Percentiles rank a stretch among this genome's conserved stretches.
Conservation (phyloP, 2,888 invertebrate genomes). For the Tromatobia lineatoria region DNA sequence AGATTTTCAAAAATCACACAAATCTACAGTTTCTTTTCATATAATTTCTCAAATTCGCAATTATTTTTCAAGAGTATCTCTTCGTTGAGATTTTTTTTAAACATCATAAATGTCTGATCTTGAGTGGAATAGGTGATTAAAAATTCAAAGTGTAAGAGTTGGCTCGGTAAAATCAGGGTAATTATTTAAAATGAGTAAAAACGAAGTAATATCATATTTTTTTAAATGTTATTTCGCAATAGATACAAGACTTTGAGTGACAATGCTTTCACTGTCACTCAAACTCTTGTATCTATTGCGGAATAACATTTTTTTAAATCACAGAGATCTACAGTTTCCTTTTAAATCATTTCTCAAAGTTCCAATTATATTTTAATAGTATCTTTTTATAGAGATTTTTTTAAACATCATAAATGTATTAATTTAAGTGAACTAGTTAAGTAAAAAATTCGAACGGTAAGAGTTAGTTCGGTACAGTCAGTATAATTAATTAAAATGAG, state of each 20-base stretch:
- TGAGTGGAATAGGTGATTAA: too few relatives aligned
- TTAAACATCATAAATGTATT: neutral
- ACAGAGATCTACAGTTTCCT: neutral
- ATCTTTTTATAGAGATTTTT: neutral
- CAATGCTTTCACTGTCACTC: slow-evolving; percentile 93
- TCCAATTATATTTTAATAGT: neutral
- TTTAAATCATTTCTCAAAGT: neutral
- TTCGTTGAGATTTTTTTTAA: neutral
- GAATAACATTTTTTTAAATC: neutral
- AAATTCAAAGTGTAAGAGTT: too few relatives aligned
- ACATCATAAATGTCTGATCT: neutral
- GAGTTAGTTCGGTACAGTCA: too few relatives aligned
- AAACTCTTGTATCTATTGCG: slow-evolving; percentile 92
- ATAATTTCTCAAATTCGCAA: neutral
- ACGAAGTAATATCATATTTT: too few relatives aligned
- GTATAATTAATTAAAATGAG: too few relatives aligned
- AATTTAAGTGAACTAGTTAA: too few relatives aligned
- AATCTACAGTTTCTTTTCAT: neutral
- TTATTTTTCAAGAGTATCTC: neutral
- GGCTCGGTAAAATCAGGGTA: too few relatives aligned
- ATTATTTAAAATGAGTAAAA: too few relatives aligned
- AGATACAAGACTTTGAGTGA: too few relatives aligned
- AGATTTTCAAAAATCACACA: neutral
- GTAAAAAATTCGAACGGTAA: too few relatives aligned
- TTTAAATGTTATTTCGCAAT: too few relatives aligned